Percentiles rank a stretch among this genome's conserved stretches.
These are phyloP conservation scores for Timema cristinae DNA, from an alignment of 2,888 invertebrate genomes.

Conservation along the genomic window DNA sequence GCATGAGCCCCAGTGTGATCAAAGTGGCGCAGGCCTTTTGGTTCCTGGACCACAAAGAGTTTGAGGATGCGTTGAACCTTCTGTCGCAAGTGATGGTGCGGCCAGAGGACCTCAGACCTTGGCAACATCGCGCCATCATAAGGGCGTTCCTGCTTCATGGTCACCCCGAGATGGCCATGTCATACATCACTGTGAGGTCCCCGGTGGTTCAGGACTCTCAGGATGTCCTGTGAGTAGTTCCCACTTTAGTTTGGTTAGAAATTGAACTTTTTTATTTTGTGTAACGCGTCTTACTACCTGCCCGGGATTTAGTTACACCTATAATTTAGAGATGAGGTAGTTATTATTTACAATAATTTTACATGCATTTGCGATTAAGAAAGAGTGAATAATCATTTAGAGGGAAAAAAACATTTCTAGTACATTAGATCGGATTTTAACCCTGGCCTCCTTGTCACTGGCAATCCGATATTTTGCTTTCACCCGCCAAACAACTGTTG, in stretches of 20 bases:
- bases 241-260: constrained; percentile 36
- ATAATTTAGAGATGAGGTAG: too few species aligned
- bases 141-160: constrained; percentile 63
- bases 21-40: constrained; percentile 84
- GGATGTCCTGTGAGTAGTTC: constrained; percentile 45
- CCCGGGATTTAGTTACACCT: too few species aligned
- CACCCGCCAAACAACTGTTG: too few species aligned
- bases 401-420: too few species aligned
- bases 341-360: too few species aligned
- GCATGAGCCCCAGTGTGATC: constrained; percentile 66
- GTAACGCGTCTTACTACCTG: too few species aligned
- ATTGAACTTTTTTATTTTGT: too few species aligned
- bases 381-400: too few species aligned
- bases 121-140: constrained; percentile 70
- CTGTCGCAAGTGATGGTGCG: constrained; percentile 60
- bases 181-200: constrained; percentile 61
- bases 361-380: too few species aligned
- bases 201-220: constrained; percentile 52
- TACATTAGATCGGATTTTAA: too few species aligned
- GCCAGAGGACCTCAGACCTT: constrained; percentile 57
- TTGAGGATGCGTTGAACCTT: constrained; percentile 63
- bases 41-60: constrained; percentile 83
- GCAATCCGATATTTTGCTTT: too few species aligned
- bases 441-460: too few species aligned
- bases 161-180: constrained; percentile 64